Percentiles rank a stretch among this genome's conserved stretches.
Evolutionary conservation across 2,888 invertebrate genomes (phyloP).

Genomic region (Pantelozetes paolii): DNA sequence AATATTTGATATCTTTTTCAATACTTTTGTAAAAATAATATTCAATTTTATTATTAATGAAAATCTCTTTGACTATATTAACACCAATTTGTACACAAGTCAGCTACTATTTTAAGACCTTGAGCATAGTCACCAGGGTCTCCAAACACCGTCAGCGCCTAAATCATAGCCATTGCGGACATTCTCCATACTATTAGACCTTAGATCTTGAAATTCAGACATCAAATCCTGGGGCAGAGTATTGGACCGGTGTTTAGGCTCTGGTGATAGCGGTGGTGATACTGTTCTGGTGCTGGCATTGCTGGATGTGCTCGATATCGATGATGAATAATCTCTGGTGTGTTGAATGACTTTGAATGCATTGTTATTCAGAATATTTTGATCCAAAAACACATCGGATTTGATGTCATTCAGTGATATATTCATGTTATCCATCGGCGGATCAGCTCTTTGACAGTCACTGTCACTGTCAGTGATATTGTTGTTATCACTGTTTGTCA

Average conservation of each 20-base stretch:
- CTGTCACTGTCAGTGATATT: background rate
- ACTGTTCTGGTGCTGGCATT: background rate
- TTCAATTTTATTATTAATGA: background rate
- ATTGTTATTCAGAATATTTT: background rate
- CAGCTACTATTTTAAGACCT: background rate
- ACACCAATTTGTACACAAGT: background rate
- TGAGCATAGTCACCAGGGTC: conserved; percentile 10
- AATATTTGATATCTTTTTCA: no score
- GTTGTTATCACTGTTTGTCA: background rate
- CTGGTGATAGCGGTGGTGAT: background rate
- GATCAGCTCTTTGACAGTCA: no score
- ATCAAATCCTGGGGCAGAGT: background rate
- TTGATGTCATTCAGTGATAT: no score
- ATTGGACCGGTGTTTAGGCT: background rate
- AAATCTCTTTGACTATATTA: background rate
- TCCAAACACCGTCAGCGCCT: conserved; percentile 18
- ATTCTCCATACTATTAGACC: background rate
- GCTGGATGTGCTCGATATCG: background rate
- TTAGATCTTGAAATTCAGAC: background rate
- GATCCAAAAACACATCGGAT: background rate
- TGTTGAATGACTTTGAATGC: conserved; percentile 8
- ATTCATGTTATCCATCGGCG: background rate
- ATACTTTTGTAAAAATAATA: background rate
- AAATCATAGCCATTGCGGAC: conserved; percentile 1
- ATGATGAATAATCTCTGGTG: background rate